phyloP scores from a whole-genome alignment of 2,113 vertebrate genomes.

The Deroptyus accipitrinus region DNA sequence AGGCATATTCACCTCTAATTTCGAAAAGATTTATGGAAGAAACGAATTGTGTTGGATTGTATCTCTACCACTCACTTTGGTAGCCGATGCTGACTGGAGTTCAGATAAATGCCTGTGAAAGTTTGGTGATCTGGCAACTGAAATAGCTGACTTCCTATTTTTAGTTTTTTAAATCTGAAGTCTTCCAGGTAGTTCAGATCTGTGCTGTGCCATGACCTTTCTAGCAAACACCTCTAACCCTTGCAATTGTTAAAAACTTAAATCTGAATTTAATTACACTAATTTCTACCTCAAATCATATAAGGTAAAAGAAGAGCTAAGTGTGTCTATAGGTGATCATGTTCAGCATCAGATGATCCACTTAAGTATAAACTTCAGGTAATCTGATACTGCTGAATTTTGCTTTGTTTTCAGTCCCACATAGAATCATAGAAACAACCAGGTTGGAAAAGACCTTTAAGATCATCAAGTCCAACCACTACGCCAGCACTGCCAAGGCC shows the following conservation, averaged over 20 bases:
- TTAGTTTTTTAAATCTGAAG: not conserved
- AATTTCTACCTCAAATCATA: not conserved
- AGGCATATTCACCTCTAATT: not conserved
- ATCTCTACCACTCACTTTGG: not conserved
- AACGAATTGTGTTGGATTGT: not conserved
- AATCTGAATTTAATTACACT: not conserved
- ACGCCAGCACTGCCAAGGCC: not conserved
- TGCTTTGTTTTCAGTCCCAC: not conserved
- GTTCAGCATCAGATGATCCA: not conserved
- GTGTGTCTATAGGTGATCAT: not conserved
- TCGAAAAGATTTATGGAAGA: not conserved
- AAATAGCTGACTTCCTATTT: not conserved
- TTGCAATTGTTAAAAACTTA: not conserved
- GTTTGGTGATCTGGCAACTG: not conserved
- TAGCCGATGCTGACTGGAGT: not conserved
- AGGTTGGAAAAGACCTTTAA: not conserved
- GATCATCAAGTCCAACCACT: not conserved
- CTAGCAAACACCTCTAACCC: not conserved
- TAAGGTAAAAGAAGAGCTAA: not conserved
- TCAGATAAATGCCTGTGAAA: not conserved
- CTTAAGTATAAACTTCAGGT: fast-evolving
- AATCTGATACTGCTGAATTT: not conserved
- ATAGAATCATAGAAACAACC: not conserved
- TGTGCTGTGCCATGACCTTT: not conserved
- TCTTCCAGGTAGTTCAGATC: not conserved